These are phyloP conservation scores for Zaprionus obscuricornis DNA, from an alignment of 2,888 invertebrate genomes.

Conservation along the genomic window DNA sequence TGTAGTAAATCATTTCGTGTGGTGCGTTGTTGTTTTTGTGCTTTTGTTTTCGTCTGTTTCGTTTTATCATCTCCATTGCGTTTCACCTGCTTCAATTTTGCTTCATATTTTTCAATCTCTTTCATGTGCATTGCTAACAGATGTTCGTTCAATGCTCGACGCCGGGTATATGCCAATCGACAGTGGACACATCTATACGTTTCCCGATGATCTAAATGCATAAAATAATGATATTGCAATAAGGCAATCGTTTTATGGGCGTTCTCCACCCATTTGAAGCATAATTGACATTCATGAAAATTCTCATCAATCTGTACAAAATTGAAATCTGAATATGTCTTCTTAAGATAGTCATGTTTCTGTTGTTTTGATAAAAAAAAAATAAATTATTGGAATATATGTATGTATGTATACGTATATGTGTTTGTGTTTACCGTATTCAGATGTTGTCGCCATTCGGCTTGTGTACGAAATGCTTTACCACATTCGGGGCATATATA, in stretches of 20 bases:
- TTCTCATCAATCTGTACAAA: conserved; percentile 71
- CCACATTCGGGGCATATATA: conserved; percentile 80
- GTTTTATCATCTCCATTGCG: conserved; percentile 28
- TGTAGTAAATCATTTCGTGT: conserved; percentile 67
- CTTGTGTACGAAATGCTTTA: conserved; percentile 68
- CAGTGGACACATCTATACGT: conserved; percentile 78
- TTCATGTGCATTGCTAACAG: conserved; percentile 53
- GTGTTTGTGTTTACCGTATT: no score
- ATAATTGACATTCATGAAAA: conserved; percentile 76
- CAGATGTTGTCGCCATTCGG: conserved; percentile 76
- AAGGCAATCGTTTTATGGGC: conserved; percentile 75
- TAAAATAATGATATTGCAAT: conserved; percentile 78
- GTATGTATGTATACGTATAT: no score
- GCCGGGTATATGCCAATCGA: conserved; percentile 62
- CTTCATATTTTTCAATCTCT: conserved; percentile 57
- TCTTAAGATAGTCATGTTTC: conserved; percentile 69
- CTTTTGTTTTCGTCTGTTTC: neutral
- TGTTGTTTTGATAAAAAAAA: neutral
- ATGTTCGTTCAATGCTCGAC: conserved; percentile 68
- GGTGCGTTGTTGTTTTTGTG: neutral
- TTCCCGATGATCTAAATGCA: conserved; percentile 69
- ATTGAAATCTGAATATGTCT: conserved; percentile 70
- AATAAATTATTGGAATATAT: neutral
- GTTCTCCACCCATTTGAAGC: conserved; percentile 76
- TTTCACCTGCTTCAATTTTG: conserved; percentile 48